Evolutionary conservation across 1,140 invertebrate genomes (phyloP).

Genomic region (Sinella curviseta): DNA sequence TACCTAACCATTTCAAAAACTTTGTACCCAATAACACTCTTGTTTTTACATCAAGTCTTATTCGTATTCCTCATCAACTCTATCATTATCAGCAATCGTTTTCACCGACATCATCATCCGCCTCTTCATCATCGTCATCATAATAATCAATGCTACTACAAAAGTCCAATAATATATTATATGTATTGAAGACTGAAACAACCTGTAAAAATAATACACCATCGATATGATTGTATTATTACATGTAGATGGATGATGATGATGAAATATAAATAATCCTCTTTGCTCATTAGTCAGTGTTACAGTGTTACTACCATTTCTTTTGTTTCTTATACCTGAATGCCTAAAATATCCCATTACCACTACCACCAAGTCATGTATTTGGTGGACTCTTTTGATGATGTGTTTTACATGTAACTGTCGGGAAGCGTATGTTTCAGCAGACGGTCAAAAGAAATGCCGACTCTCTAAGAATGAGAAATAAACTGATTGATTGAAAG

Average conservation of each 20-base stretch:
- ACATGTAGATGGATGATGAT: no score
- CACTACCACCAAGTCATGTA: neutral
- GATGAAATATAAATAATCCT: no score
- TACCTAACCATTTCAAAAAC: conserved; percentile 18
- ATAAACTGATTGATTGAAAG: neutral
- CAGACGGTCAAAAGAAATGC: neutral
- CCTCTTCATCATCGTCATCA: neutral
- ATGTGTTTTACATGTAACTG: conserved; percentile 13
- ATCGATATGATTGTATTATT: no score
- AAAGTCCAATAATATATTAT: no score
- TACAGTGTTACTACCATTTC: no score
- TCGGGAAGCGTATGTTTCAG: neutral
- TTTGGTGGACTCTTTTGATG: neutral
- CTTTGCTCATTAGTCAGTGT: no score
- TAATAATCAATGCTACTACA: neutral
- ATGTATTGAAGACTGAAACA: no score
- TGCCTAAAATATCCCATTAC: no score
- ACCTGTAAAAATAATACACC: no score
- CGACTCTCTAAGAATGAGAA: no score
- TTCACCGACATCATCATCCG: neutral
- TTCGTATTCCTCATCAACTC: conserved; percentile 9
- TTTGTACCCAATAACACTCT: conserved; percentile 11
- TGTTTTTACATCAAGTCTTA: neutral
- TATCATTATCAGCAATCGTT: conserved; percentile 9
- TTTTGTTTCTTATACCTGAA: no score